These are phyloP conservation scores for Brassicogethes aeneus DNA, from an alignment of 2,888 invertebrate genomes.

Conservation along the genomic window DNA sequence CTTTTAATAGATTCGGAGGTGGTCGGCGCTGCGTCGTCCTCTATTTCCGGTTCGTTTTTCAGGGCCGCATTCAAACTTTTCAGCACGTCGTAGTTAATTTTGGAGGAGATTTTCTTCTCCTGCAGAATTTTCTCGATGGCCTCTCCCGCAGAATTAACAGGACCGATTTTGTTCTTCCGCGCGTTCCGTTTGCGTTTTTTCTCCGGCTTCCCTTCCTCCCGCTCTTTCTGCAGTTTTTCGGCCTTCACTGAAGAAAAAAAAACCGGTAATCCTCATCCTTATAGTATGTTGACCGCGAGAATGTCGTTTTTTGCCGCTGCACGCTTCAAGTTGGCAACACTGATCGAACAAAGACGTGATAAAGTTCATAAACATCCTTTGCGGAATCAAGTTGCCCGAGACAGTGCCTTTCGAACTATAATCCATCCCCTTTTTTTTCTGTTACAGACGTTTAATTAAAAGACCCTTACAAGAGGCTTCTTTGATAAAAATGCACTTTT, in stretches of 20 bases:
- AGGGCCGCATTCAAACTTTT: slow-evolving; percentile 58
- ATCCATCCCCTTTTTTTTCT: too few relatives aligned
- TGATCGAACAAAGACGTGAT: too few relatives aligned
- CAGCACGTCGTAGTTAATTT: slow-evolving; percentile 96
- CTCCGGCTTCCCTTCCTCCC: slow-evolving; percentile 80
- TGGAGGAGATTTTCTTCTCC: slow-evolving; percentile 90
- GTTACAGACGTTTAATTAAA: too few relatives aligned
- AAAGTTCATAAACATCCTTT: too few relatives aligned
- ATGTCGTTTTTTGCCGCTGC: too few relatives aligned
- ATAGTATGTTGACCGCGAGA: too few relatives aligned
- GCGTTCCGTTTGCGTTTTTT: slow-evolving; percentile 61
- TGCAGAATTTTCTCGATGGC: slow-evolving; percentile 54
- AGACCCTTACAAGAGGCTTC: too few relatives aligned
- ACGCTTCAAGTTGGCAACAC: too few relatives aligned
- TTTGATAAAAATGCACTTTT: too few relatives aligned
- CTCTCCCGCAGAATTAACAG: slow-evolving; percentile 68
- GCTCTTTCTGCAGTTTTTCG: slow-evolving; percentile 68
- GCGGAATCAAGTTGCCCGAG: too few relatives aligned
- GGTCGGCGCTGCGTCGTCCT: slow-evolving; percentile 13
- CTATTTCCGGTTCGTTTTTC: slow-evolving; percentile 24
- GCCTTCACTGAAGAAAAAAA: slow-evolving; percentile 57
- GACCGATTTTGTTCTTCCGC: slow-evolving; percentile 54
- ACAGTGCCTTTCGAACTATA: too few relatives aligned
- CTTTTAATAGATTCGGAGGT: slow-evolving; percentile 20
- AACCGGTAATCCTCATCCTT: slow-evolving; percentile 1